Conservation (phyloP, 2,113 vertebrate genomes). For the Mormyrus lacerda region DNA sequence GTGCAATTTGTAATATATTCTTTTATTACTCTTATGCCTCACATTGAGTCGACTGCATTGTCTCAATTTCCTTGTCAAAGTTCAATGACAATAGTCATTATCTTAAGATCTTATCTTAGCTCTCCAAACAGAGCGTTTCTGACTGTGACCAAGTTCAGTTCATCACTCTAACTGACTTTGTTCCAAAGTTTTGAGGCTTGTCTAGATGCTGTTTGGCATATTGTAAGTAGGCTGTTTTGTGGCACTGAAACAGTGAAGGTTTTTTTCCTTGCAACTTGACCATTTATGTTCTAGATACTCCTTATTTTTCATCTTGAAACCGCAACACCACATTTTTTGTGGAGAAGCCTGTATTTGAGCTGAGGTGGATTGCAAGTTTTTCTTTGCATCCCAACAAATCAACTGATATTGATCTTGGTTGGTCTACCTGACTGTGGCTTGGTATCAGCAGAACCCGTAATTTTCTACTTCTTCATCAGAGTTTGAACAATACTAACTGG, state of each 20-base stretch:
- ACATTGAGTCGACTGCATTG: no score
- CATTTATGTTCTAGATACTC: neutral
- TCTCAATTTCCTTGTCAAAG: no score
- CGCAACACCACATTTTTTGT: neutral
- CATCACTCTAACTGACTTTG: neutral
- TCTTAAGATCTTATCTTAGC: no score
- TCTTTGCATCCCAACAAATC: neutral
- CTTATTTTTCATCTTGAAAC: neutral
- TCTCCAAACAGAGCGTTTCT: neutral
- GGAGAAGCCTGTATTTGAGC: neutral
- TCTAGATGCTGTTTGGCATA: neutral
- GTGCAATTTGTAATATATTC: no score
- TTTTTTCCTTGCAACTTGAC: neutral
- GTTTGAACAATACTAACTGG: neutral
- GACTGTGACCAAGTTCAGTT: neutral
- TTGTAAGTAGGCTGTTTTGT: neutral
- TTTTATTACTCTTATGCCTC: no score
- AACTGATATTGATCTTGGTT: neutral
- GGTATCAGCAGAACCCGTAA: neutral
- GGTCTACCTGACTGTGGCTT: neutral
- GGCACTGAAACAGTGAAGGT: neutral
- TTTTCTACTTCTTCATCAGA: neutral
- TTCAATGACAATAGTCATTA: no score
- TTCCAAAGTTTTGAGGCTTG: neutral
- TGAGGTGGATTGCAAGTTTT: neutral